Conservation (phyloP, 1,140 invertebrate species). For the Procambarus virginalis region DNA sequence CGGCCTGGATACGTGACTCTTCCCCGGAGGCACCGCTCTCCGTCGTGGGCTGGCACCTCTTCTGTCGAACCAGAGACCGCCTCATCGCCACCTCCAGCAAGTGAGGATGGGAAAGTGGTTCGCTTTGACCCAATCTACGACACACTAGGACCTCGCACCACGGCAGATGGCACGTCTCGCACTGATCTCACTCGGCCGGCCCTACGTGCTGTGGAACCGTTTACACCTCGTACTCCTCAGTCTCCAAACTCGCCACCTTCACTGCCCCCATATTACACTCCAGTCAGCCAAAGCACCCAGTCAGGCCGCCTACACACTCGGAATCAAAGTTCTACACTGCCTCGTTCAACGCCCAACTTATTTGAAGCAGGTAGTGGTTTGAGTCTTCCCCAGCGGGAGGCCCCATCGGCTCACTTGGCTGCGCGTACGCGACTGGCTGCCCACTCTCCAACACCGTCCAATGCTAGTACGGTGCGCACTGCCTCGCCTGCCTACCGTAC, state of each 20-base stretch:
- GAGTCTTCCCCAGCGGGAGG: slow-evolving; percentile 35
- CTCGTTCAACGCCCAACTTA: slow-evolving; percentile 59
- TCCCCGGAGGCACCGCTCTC: slow-evolving; percentile 84
- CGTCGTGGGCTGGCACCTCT: slow-evolving; percentile 80
- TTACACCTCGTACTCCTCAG: slow-evolving; percentile 50
- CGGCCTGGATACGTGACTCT: slow-evolving; percentile 78
- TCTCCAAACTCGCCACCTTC: slow-evolving; percentile 41
- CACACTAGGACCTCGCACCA: slow-evolving; percentile 91
- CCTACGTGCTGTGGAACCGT: slow-evolving; percentile 59
- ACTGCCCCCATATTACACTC: slow-evolving; percentile 70
- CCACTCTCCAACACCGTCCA: slow-evolving; percentile 57
- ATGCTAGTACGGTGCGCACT: slow-evolving; percentile 34
- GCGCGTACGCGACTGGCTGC: neutral
- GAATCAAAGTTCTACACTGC: slow-evolving; percentile 56
- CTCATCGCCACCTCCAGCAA: slow-evolving; percentile 72
- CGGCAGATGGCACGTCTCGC: slow-evolving; percentile 88
- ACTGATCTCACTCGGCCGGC: slow-evolving; percentile 79
- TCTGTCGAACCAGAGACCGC: slow-evolving; percentile 67
- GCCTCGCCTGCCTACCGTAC: slow-evolving; percentile 35
- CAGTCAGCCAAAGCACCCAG: slow-evolving; percentile 54
- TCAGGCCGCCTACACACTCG: slow-evolving; percentile 29
- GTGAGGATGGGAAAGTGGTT: slow-evolving; percentile 21
- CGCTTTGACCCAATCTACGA: slow-evolving; percentile 85
- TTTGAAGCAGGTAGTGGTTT: slow-evolving; percentile 48
- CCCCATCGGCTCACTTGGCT: neutral